Evolutionary conservation across 2,113 vertebrate genomes (phyloP).

Genomic region (Albula goreensis): DNA sequence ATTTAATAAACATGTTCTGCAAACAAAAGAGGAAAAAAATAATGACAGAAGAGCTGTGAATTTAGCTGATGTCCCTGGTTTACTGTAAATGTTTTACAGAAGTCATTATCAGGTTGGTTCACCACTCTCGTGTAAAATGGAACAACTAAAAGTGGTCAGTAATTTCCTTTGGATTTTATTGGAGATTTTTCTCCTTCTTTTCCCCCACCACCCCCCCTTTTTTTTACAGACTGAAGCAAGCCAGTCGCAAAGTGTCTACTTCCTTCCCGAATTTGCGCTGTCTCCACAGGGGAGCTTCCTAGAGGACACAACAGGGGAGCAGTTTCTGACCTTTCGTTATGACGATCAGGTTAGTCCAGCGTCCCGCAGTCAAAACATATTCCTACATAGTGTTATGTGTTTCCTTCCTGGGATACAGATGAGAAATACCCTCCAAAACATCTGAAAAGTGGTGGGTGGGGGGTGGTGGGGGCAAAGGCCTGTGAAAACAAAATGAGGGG

Average conservation of each 20-base stretch:
- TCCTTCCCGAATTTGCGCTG: slow-evolving; percentile 89
- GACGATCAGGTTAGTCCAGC: slow-evolving; percentile 82
- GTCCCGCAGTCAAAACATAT: neutral
- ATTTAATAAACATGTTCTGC: neutral
- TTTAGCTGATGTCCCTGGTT: slow-evolving; percentile 1
- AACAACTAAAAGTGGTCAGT: neutral
- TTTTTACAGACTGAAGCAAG: slow-evolving; percentile 70
- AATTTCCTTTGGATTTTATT: neutral
- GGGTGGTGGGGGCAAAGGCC: neutral
- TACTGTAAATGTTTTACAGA: neutral
- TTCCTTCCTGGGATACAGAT: neutral
- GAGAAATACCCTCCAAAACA: neutral
- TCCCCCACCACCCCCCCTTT: neutral
- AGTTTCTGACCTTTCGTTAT: slow-evolving; percentile 84
- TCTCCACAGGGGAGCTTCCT: slow-evolving; percentile 93
- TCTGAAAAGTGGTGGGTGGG: neutral
- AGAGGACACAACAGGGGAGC: slow-evolving; percentile 86
- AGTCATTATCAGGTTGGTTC: neutral
- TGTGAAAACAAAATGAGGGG: neutral
- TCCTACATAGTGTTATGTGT: neutral
- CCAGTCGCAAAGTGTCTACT: slow-evolving; percentile 81
- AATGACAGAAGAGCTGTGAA: slow-evolving; percentile 6
- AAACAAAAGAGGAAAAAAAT: neutral
- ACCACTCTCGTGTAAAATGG: neutral
- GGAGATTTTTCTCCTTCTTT: slow-evolving; percentile 7